Evolutionary conservation across 2,888 invertebrate species (phyloP).

Genomic region (Drosophila sordidula): DNA sequence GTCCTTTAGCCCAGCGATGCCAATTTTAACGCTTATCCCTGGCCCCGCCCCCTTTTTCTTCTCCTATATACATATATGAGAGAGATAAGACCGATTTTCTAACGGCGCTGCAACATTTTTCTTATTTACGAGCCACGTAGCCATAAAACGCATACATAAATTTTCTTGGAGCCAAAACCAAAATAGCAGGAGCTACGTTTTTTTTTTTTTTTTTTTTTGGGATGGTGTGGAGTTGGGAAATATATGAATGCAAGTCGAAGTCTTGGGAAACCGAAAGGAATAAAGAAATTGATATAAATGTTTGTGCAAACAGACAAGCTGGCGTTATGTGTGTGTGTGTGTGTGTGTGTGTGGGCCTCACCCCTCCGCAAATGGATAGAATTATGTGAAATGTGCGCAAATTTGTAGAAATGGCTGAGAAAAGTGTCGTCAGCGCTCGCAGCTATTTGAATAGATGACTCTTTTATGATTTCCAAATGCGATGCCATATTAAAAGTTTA

Average conservation of each 20-base stretch:
- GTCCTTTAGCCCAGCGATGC: not conserved
- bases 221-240: conserved; percentile 5
- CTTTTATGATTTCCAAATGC: conserved; percentile 48
- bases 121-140: conserved; percentile 77
- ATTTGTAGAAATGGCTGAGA: conserved; percentile 55
- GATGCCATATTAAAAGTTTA: conserved; percentile 29
- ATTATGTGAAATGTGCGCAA: conserved; percentile 73
- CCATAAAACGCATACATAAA: conserved; percentile 77
- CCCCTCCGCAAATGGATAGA: conserved; percentile 40
- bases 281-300: conserved; percentile 80
- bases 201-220: not conserved
- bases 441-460: conserved; percentile 62
- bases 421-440: conserved; percentile 44
- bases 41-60: not conserved
- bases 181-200: conserved; percentile 33
- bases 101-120: conserved; percentile 72
- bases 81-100: conserved; percentile 62
- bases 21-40: conserved; percentile 9
- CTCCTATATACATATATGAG: conserved; percentile 8
- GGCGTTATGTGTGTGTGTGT: conserved; percentile 7
- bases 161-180: conserved; percentile 49
- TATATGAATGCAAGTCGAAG: conserved; percentile 54
- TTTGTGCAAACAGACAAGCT: conserved; percentile 51
- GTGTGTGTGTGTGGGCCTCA: not conserved
- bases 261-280: conserved; percentile 51